Conservation (phyloP, 2,797 vertebrate genomes). For the Prionace glauca region DNA sequence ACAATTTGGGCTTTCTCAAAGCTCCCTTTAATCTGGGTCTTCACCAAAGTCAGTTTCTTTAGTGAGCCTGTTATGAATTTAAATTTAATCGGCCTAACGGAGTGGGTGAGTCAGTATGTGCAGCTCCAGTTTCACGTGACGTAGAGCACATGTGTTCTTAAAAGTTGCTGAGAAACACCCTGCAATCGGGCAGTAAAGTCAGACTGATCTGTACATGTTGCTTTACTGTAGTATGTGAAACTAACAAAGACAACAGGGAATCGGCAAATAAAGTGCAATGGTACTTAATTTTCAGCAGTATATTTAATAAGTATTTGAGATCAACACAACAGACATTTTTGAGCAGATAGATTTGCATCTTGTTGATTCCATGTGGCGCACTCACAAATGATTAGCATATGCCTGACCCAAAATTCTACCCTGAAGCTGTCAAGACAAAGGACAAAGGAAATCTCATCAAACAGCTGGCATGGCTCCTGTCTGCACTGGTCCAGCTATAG, state of each 20-base stretch:
- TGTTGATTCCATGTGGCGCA: background rate
- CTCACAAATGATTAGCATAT: background rate
- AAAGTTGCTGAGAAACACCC: background rate
- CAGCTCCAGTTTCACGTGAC: background rate
- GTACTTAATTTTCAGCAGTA: background rate
- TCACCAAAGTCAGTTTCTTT: background rate
- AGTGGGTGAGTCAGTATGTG: background rate
- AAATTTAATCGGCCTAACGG: background rate
- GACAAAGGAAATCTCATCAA: background rate
- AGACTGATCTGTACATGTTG: background rate
- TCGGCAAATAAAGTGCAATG: background rate
- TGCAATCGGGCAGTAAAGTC: background rate
- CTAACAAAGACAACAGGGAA: background rate
- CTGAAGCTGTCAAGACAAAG: background rate
- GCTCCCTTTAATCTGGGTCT: background rate
- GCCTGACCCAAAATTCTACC: background rate
- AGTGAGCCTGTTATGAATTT: background rate
- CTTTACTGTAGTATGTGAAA: background rate
- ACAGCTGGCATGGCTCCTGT: background rate
- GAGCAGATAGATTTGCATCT: background rate
- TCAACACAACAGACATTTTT: background rate
- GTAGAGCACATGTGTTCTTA: too few species aligned
- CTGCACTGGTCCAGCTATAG: background rate
- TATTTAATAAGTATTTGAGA: background rate
- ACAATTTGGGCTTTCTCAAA: background rate